A percentile compares a stretch with the other conserved stretches of the same genome.
Evolutionary conservation across 2,797 vertebrate genomes (phyloP).

Genomic region (Lithobates sylvaticus): DNA sequence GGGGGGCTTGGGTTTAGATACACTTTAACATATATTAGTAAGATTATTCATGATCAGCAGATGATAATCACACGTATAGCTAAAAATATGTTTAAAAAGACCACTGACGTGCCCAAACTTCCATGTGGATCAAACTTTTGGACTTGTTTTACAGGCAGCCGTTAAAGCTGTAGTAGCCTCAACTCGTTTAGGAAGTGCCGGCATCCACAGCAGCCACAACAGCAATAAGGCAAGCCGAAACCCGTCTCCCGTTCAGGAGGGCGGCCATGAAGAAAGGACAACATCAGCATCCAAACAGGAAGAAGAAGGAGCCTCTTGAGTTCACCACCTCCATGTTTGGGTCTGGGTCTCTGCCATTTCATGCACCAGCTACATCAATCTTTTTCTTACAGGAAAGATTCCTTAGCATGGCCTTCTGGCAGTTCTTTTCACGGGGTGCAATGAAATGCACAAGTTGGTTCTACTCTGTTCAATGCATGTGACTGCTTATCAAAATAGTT

Average conservation of each 20-base stretch:
- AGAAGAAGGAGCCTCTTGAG: conserved; percentile 69
- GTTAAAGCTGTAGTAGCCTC: conserved; percentile 90
- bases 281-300: conserved; percentile 62
- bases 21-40: too few species aligned
- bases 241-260: conserved; percentile 63
- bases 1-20: too few species aligned
- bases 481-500: conserved; percentile 79
- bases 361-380: conserved; percentile 70
- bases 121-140: background rate
- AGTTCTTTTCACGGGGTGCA: conserved; percentile 72
- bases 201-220: conserved; percentile 76
- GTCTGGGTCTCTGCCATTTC: conserved; percentile 64
- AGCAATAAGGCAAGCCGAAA: conserved; percentile 72
- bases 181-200: conserved; percentile 81
- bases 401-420: conserved; percentile 71
- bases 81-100: background rate
- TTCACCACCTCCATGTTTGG: background rate
- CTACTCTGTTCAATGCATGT: conserved; percentile 81
- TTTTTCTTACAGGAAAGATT: conserved; percentile 69
- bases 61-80: too few species aligned
- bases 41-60: too few species aligned
- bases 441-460: conserved; percentile 70
- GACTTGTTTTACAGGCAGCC: conserved; percentile 77
- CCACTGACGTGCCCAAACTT: background rate
- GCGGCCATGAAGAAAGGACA: conserved; percentile 56